Evolutionary conservation across 2,797 vertebrate species (phyloP), one percentile per base, ranked within the genome.

Genomic region (Takifugu ocellatus): DNA sequence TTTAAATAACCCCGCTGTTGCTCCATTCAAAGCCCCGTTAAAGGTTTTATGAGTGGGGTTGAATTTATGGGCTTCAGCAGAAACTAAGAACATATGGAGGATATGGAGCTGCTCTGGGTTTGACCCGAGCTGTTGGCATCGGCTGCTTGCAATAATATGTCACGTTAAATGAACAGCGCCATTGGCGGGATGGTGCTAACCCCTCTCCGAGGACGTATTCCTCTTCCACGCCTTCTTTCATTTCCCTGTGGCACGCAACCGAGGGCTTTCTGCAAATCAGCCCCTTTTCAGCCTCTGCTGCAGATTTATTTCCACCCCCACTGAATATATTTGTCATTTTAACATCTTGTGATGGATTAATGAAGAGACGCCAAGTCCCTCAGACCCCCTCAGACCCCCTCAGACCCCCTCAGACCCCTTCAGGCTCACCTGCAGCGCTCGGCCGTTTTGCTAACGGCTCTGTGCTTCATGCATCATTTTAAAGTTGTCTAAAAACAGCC

Each of bases 1-100:
- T 71, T 75, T 70, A 70, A 79, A 79, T 71, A 65, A 62, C 44
- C 48, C 71, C 63, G 7, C 59, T 31, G 69, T 64, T 70, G 54
- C 57, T 73, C 54, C 45, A 16, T 58, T 67, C 61, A 25, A 68
- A 64, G 61, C 42, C 49, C 63, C 54, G 55, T 82, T 63, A 75
- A 77, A 78, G 53, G 49, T 83, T 89, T 85, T 81, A 86, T 49
- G 67, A 76, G 75, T 21, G 45, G 45, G 70, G 55, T 5, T 63
- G 61, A 75, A 70, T 72, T 81, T 77, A 74, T 75, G 65, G 66
- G 79, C 75, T 60, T 44, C 48, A 47, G 27, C 61, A 74, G 58
- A 63, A 81, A 76, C 54, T 39, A 68, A 61, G 75, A 79, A 72
- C 82, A 82, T 65, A 51, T 80, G 77, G 62, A 17, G 3, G 59